Percentiles rank a stretch among this genome's conserved stretches.
Evolutionary conservation across 2,113 vertebrate genomes (phyloP).

Genomic region (Sylvietta virens): DNA sequence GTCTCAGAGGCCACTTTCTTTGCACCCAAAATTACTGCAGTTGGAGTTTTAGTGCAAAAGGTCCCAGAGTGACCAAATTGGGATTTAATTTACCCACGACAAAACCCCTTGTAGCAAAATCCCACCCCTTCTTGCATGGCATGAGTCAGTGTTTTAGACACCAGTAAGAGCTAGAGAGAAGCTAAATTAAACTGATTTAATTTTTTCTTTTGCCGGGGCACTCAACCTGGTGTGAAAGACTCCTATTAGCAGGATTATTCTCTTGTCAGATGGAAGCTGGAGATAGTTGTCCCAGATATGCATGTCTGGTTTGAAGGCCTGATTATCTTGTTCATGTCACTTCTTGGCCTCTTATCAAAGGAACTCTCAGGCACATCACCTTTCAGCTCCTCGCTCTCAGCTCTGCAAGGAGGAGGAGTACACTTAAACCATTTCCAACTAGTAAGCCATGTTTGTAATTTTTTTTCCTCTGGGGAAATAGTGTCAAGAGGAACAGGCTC

Average conservation of each 20-base stretch:
- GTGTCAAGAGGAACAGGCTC: background rate
- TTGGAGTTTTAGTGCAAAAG: background rate
- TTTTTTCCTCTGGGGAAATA: background rate
- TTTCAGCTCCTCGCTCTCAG: background rate
- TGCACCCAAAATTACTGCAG: rapidly evolving
- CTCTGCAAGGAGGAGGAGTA: background rate
- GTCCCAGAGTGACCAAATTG: background rate
- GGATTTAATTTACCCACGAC: background rate
- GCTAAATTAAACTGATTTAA: background rate
- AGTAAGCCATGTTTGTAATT: background rate
- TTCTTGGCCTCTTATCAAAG: conserved; percentile 48
- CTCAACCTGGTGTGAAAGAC: background rate
- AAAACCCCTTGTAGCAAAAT: background rate
- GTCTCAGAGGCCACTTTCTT: background rate
- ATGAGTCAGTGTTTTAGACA: background rate
- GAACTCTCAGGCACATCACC: background rate
- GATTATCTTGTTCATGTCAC: conserved; percentile 44
- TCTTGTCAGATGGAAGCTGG: conserved; percentile 20
- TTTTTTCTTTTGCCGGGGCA: background rate
- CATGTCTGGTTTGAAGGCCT: background rate
- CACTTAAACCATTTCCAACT: background rate
- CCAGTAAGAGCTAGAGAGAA: background rate
- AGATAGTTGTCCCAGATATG: conserved; percentile 1
- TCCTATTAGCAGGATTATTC: conserved; percentile 17
- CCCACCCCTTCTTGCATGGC: rapidly evolving